Evolutionary conservation across 2,888 invertebrate species (phyloP).

Genomic region (Leucophenga maculata): DNA sequence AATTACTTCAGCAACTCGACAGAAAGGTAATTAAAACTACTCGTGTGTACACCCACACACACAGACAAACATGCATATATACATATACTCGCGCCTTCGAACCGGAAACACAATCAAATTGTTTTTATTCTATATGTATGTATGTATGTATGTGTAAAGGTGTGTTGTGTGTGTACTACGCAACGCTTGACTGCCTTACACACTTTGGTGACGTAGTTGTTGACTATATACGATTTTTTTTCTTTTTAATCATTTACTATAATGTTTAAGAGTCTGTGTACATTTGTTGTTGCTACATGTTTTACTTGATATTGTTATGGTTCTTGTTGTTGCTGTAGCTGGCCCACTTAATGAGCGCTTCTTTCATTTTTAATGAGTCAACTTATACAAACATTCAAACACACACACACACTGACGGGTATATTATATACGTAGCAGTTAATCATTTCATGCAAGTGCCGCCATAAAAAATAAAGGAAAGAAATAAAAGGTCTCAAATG

Average conservation of each 20-base stretch:
- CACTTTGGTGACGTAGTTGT: constrained; percentile 40
- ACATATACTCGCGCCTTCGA: constrained; percentile 25
- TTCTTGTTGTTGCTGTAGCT: constrained; percentile 45
- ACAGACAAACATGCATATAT: constrained; percentile 24
- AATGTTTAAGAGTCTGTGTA: background rate
- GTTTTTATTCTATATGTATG: background rate
- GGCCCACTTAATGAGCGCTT: constrained; percentile 54
- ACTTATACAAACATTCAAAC: constrained; percentile 32
- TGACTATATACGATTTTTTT: constrained; percentile 3
- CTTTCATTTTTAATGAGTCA: constrained; percentile 60
- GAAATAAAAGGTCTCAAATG: no score
- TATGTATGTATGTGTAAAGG: constrained; percentile 27
- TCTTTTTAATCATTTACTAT: no score
- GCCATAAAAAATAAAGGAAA: background rate
- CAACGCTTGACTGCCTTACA: no score
- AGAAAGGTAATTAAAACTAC: constrained; percentile 62
- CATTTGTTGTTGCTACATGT: constrained; percentile 24
- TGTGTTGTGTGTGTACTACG: constrained; percentile 55
- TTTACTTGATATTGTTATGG: constrained; percentile 28
- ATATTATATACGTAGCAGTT: background rate
- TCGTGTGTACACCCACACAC: constrained; percentile 31
- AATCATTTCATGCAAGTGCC: background rate
- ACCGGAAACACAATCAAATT: constrained; percentile 5
- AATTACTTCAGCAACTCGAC: constrained; percentile 62
- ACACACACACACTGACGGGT: constrained; percentile 13